Evolutionary conservation across 2,113 vertebrate genomes (phyloP).

Genomic region (Lepus timidus): DNA sequence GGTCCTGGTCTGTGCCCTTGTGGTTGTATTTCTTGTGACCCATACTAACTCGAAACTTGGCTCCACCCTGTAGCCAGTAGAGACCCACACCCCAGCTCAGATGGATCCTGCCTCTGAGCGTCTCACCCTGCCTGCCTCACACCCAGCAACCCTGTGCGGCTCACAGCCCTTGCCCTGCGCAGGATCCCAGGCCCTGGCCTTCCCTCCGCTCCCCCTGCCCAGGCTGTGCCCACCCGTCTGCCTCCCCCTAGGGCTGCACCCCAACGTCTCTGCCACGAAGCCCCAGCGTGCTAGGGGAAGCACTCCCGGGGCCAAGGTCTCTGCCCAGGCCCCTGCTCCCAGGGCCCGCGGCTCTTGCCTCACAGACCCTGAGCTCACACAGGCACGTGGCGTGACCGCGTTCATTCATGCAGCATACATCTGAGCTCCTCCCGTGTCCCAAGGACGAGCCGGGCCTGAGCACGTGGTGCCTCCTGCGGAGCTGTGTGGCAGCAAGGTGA

Average conservation of each 20-base stretch:
- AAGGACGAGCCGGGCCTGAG: neutral
- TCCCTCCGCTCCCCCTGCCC: neutral
- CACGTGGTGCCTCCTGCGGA: neutral
- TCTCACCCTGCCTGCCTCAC: neutral
- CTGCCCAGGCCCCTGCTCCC: no score
- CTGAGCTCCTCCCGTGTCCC: neutral
- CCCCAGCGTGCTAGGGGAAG: neutral
- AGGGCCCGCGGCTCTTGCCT: neutral
- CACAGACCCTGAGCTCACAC: neutral
- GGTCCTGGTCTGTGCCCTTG: no score
- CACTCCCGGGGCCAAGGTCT: no score
- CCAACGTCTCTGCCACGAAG: conserved; percentile 21
- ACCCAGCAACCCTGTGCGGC: neutral
- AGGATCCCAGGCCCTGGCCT: neutral
- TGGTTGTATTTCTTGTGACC: neutral
- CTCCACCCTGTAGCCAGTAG: neutral
- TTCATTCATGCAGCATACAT: neutral
- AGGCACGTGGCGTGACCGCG: neutral
- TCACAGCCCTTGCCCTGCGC: neutral
- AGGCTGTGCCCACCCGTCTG: neutral
- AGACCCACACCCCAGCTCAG: neutral
- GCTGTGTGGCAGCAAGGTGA: no score
- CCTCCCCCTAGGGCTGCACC: neutral
- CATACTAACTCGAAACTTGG: neutral
- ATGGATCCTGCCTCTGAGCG: neutral